Conservation (phyloP, 2,888 invertebrate species). For the Periphyllus acericola region DNA sequence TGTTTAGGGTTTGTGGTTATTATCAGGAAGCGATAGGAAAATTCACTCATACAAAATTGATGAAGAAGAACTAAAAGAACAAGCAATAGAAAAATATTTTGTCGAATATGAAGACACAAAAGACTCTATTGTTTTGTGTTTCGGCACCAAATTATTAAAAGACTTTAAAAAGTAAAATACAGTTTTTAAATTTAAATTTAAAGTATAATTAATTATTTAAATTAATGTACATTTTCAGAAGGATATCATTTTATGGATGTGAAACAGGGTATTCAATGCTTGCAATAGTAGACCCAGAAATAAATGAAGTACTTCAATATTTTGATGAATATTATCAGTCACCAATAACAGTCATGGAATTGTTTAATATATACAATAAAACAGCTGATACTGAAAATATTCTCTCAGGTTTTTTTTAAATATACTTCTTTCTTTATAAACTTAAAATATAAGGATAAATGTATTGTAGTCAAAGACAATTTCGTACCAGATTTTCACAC, state of each 20-base stretch:
- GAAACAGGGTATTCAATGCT: conserved; percentile 59
- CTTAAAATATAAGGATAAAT: not conserved
- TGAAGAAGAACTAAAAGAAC: conserved; percentile 72
- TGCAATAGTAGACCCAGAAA: conserved; percentile 54
- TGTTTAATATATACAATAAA: conserved; percentile 67
- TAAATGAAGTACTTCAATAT: conserved; percentile 67
- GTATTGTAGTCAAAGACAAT: not conserved
- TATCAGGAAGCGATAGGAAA: conserved; percentile 75
- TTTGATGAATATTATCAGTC: conserved; percentile 71
- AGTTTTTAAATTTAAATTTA: not conserved
- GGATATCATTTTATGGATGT: conserved; percentile 61
- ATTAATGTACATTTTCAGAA: conserved; percentile 45
- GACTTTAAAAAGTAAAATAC: conserved; percentile 47
- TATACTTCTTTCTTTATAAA: not conserved
- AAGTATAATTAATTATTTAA: not conserved
- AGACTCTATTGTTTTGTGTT: not conserved
- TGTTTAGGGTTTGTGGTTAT: conserved; percentile 72
- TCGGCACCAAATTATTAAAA: conserved; percentile 41
- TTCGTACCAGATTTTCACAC: conserved; percentile 31
- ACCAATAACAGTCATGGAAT: conserved; percentile 71
- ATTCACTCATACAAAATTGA: conserved; percentile 76
- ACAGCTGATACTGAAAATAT: conserved; percentile 10
- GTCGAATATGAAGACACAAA: conserved; percentile 70
- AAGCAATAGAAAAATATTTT: conserved; percentile 71
- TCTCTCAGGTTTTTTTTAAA: conserved; percentile 27